phyloP scores from a whole-genome alignment of 2,797 vertebrate species.

The Pristis pectinata region DNA sequence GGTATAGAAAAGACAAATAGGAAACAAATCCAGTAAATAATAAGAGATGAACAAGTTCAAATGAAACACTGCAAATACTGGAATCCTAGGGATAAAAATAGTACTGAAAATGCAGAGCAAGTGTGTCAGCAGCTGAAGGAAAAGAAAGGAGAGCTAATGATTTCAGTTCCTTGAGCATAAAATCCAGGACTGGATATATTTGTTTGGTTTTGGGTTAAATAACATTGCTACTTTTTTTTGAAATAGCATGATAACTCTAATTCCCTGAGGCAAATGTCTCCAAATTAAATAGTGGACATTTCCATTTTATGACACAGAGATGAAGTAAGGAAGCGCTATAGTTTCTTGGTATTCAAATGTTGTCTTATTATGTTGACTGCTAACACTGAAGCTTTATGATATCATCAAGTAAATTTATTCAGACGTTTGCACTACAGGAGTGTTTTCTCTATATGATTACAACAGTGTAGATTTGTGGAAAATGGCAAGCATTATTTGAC shows the following conservation, averaged over 20 bases:
- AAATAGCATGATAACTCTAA: neutral
- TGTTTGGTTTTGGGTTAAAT: neutral
- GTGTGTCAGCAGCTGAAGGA: neutral
- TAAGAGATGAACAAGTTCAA: neutral
- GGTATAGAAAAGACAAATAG: neutral
- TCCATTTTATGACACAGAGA: neutral
- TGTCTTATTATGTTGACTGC: neutral
- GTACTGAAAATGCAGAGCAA: slow-evolving; percentile 6
- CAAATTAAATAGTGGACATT: neutral
- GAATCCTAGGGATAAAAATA: neutral
- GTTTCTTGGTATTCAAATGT: neutral
- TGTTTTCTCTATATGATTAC: neutral
- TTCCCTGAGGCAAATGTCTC: neutral
- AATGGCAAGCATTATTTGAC: neutral
- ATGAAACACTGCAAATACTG: slow-evolving; percentile 19
- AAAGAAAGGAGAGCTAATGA: neutral
- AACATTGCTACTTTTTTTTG: neutral
- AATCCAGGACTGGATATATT: neutral
- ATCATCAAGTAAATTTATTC: neutral
- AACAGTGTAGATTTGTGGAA: neutral
- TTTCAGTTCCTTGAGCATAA: neutral
- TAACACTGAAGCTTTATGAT: neutral
- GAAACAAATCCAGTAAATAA: neutral
- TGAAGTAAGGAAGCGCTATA: neutral
- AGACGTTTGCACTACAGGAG: neutral